Evolutionary conservation across 2,888 invertebrate genomes (phyloP).

Genomic region (Acleris literana): DNA sequence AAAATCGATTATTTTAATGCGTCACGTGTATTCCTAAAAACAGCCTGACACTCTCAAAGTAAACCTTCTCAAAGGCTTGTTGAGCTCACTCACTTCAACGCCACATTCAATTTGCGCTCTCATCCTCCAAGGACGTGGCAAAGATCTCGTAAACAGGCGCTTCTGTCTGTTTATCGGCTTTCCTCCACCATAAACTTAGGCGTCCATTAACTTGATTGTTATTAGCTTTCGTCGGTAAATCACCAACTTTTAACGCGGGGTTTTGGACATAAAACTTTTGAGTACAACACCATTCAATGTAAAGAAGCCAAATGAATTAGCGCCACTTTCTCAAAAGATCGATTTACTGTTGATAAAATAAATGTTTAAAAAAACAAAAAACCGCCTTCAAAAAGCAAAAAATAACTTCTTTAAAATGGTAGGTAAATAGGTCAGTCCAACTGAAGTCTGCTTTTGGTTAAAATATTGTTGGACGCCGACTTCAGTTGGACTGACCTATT

Average conservation of each 20-base stretch:
- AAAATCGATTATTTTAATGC: no score
- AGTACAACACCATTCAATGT: background rate
- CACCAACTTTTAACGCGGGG: slow-evolving; percentile 11
- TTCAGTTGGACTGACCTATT: no score
- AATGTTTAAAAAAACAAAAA: no score
- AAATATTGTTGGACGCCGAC: no score
- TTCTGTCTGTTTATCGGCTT: slow-evolving; percentile 25
- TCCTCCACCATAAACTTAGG: slow-evolving; percentile 31
- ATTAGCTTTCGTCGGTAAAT: slow-evolving; percentile 31
- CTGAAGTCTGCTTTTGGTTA: no score
- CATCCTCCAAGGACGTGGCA: slow-evolving; percentile 29
- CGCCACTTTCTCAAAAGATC: no score
- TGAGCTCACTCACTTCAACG: slow-evolving; percentile 16
- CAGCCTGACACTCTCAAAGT: slow-evolving; percentile 3
- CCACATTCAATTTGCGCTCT: slow-evolving; percentile 26
- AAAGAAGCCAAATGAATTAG: no score
- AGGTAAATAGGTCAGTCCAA: no score
- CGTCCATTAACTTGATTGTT: slow-evolving; percentile 34
- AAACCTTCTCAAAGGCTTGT: slow-evolving; percentile 2
- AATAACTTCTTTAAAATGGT: no score
- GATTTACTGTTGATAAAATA: no score
- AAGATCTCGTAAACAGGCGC: slow-evolving; percentile 27
- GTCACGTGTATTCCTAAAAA: background rate
- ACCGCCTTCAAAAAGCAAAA: no score
- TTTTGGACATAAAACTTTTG: slow-evolving; percentile 11